Evolutionary conservation across 2,797 vertebrate genomes (phyloP), one percentile per base, ranked within the genome.

Genomic region (Zenarchopterus dispar): DNA sequence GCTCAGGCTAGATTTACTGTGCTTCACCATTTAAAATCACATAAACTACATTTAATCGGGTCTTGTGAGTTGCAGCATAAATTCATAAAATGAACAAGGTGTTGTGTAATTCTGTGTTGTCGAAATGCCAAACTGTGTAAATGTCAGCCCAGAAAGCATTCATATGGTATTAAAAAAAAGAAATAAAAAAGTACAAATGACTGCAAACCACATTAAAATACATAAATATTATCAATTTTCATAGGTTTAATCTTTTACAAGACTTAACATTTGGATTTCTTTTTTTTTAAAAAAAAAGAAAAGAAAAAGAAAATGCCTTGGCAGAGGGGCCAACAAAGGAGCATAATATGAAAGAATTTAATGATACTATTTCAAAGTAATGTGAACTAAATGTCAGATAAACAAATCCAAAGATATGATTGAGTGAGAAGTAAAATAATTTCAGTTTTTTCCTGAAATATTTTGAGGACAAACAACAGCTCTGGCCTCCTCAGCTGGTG

Each of bases 51-150:
- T 10, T 36, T 2, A 11, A 36, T 36, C 33, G 11, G 33, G 33
- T 36, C 33, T 36, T 36, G 33, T 36, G 33, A 36, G 13, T 10
- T 13, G 33, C 9, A 13, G 56, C 70, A 61, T 57, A 8, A 70
- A 21, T 36, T 61, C n/a, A 50, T 41, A 41, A 54, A 56, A 71
- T 61, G 44, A 73, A 24, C 43, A 63, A 63, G 75, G 56, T 72
- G 57, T 52, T 24, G 44, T 47, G 23, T 73, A 56, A 71, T 28
- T 9, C 6, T 82, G 67, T 84, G 60, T 82, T 65, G 70, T 82
- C 67, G 65, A 58, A 66, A 69, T 78, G 77, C 79, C 78, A 82
- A 57, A 54, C 41, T 81, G 77, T 88, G 63, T 79, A 71, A 81
- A 70, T 80, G 74, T 86, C 75, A 74, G 75, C 53, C 60, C 48